These are phyloP conservation scores for Rhogogaster chlorosoma DNA, from an alignment of 2,888 invertebrate genomes.

Conservation along the genomic window DNA sequence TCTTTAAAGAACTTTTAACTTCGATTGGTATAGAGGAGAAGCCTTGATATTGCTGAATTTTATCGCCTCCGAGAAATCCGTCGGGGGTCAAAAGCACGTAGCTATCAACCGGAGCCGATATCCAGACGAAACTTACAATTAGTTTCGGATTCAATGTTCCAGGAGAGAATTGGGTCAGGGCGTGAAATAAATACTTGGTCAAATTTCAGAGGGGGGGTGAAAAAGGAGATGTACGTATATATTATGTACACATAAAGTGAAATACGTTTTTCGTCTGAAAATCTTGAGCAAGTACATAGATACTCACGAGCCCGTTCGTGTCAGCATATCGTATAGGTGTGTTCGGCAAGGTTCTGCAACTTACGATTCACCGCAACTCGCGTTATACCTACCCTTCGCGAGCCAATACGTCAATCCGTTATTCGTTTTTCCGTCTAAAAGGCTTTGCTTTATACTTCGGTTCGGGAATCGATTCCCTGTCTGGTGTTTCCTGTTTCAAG, in stretches of 20 bases:
- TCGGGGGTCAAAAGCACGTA: constrained; percentile 33
- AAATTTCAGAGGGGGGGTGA: neutral
- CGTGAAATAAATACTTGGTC: neutral
- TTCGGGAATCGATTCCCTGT: constrained; percentile 15
- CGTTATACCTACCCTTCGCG: neutral
- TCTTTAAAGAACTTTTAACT: neutral
- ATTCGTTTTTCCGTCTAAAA: constrained; percentile 24
- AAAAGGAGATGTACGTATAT: constrained; percentile 13
- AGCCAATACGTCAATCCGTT: constrained; percentile 38
- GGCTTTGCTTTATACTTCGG: constrained; percentile 31
- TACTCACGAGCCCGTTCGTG: neutral
- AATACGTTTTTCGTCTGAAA: neutral
- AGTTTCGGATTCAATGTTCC: neutral
- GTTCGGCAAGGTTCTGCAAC: constrained; percentile 6
- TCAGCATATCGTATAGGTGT: constrained; percentile 4
- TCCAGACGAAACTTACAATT: constrained; percentile 24
- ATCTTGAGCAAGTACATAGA: neutral
- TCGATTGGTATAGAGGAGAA: neutral
- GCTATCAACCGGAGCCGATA: neutral
- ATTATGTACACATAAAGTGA: neutral
- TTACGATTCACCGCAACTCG: constrained; percentile 30
- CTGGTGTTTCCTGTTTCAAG: constrained; percentile 12
- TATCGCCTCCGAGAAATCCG: neutral
- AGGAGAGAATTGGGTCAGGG: neutral
- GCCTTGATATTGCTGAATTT: constrained; percentile 28